Percentiles rank a stretch among this genome's conserved stretches.
Conservation (phyloP, 2,113 vertebrate species). For the Cyanoliseus patagonus region DNA sequence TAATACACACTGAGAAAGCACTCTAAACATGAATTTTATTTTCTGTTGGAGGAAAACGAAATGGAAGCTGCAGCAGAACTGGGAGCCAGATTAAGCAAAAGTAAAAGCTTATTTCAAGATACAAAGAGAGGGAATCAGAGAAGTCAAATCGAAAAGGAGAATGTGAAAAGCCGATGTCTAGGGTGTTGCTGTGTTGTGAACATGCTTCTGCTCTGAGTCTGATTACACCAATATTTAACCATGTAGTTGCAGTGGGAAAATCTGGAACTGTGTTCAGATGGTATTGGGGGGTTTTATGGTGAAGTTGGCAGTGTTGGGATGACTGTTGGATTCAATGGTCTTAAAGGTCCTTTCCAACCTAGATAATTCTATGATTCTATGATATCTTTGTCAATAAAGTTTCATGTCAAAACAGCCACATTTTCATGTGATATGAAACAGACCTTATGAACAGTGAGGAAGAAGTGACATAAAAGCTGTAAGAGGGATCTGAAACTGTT, state of each 20-base stretch:
- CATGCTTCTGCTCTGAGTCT: neutral
- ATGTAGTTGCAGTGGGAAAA: neutral
- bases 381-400: neutral
- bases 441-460: neutral
- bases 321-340: neutral
- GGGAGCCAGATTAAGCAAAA: neutral
- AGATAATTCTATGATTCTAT: neutral
- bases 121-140: neutral
- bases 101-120: neutral
- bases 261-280: neutral
- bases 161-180: neutral
- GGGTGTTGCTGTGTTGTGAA: neutral
- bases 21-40: neutral
- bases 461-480: neutral
- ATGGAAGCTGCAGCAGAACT: neutral
- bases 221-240: neutral
- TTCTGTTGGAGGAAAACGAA: neutral
- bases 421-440: neutral
- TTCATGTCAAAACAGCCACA: neutral
- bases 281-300: neutral
- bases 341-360: neutral
- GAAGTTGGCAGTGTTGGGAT: neutral
- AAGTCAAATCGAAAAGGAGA: neutral
- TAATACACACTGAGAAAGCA: neutral
- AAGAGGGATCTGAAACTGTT: neutral